A percentile compares a stretch with the other conserved stretches of the same genome.
Conservation (phyloP, 2,888 invertebrate genomes). For the Ypsolopha sequella region DNA sequence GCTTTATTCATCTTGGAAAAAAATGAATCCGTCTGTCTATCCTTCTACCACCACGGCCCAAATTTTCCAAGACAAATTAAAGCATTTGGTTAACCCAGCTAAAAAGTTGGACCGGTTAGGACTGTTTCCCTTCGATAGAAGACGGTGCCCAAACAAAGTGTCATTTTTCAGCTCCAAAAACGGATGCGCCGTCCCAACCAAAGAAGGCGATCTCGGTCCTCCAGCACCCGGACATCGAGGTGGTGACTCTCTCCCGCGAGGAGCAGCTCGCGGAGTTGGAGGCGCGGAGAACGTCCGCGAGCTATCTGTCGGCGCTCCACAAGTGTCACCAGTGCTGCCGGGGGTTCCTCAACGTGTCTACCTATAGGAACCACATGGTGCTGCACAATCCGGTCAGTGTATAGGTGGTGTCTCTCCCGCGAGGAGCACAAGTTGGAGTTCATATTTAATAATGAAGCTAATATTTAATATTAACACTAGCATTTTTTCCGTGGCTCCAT, state of each 20-base stretch:
- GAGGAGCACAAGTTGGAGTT: too few relatives aligned
- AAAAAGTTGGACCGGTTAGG: too few relatives aligned
- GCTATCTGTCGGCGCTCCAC: conserved; percentile 39
- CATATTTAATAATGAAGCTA: too few relatives aligned
- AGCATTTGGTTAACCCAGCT: neutral
- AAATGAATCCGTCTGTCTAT: too few relatives aligned
- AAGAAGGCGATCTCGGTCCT: neutral
- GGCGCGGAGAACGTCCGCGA: conserved; percentile 26
- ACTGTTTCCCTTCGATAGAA: neutral
- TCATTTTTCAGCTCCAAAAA: neutral
- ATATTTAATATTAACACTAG: too few relatives aligned
- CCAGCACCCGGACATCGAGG: neutral
- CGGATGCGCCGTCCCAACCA: neutral
- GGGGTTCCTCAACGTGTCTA: conserved; percentile 39
- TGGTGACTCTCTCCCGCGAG: conserved; percentile 25
- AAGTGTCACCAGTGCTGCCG: conserved; percentile 47
- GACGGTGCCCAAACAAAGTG: neutral
- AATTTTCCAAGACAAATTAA: neutral
- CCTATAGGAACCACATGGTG: conserved; percentile 44
- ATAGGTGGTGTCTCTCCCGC: conserved; percentile 20
- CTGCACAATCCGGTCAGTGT: conserved; percentile 39
- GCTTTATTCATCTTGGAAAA: too few relatives aligned
- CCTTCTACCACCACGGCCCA: neutral
- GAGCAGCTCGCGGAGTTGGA: conserved; percentile 38
- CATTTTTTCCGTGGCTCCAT: too few relatives aligned